Conservation (phyloP, 2,888 invertebrate genomes). For the Monochamus alternatus region DNA sequence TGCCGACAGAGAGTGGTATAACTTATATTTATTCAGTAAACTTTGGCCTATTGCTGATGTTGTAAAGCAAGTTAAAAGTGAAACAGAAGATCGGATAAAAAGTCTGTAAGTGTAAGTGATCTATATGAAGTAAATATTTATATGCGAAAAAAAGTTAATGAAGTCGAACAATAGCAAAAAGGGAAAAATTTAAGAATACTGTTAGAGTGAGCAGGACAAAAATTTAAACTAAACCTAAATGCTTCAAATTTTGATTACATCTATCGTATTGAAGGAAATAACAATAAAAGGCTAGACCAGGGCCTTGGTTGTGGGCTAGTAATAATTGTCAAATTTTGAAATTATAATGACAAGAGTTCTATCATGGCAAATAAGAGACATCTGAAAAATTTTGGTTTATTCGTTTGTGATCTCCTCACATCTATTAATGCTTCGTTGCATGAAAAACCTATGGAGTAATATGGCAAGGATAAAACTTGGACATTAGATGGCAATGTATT, state of each 20-base stretch:
- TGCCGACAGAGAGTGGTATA: no score
- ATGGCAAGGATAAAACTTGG: constrained; percentile 7
- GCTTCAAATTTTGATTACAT: background rate
- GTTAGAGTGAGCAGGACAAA: background rate
- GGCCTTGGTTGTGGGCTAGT: no score
- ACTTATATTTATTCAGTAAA: no score
- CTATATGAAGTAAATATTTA: background rate
- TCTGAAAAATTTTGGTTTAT: constrained; percentile 3
- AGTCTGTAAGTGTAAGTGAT: background rate
- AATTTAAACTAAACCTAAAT: background rate
- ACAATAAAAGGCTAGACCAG: background rate
- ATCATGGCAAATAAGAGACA: background rate
- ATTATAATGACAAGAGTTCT: background rate
- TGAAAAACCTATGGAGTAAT: background rate
- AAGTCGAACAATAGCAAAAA: background rate
- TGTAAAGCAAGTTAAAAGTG: background rate
- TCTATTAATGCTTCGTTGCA: background rate
- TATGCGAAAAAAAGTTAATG: background rate
- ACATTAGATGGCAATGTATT: background rate
- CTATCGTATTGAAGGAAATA: background rate
- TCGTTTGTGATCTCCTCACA: background rate
- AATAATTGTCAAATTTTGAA: background rate
- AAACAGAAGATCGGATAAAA: background rate
- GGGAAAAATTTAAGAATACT: background rate
- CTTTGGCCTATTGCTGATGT: background rate